Conservation (phyloP, 2,888 invertebrate species). For the Encarsia formosa region DNA sequence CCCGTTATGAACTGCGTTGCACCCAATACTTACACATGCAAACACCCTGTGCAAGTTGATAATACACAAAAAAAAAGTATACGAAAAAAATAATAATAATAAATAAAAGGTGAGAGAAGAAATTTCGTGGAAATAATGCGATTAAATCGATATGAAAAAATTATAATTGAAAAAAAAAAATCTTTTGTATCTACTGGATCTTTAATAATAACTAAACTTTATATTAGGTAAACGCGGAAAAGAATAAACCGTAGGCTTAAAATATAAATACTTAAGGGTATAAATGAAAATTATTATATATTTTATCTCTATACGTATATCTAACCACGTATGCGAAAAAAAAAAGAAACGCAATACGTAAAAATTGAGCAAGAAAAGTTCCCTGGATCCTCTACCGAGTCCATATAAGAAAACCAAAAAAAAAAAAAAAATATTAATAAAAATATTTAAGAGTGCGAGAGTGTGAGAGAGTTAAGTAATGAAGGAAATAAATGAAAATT, state of each 20-base stretch:
- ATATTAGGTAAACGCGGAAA: slow-evolving; percentile 28
- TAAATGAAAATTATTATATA: slow-evolving; percentile 45
- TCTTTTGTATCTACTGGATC: slow-evolving; percentile 32
- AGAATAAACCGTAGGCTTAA: slow-evolving; percentile 32
- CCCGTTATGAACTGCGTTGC: slow-evolving; percentile 20
- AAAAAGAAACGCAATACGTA: neutral
- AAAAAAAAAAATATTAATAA: neutral
- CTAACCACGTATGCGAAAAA: slow-evolving; percentile 39
- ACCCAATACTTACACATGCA: neutral
- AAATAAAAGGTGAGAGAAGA: neutral
- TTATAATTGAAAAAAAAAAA: no score
- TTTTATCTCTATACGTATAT: slow-evolving; percentile 47
- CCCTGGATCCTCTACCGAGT: no score
- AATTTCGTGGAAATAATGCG: slow-evolving; percentile 5
- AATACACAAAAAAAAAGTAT: slow-evolving; percentile 9
- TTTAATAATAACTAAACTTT: slow-evolving; percentile 32
- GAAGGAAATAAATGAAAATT: slow-evolving; percentile 20
- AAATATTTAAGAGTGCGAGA: slow-evolving; percentile 29
- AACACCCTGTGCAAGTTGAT: neutral
- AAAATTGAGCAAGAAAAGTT: neutral
- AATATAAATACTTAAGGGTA: slow-evolving; percentile 29
- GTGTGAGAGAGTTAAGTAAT: slow-evolving; percentile 17
- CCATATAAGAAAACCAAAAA: no score
- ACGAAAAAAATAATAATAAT: slow-evolving; percentile 3
- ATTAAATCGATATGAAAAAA: slow-evolving; percentile 16